phyloP scores from a whole-genome alignment of 2,888 invertebrate genomes.

The Atherix ibis region DNA sequence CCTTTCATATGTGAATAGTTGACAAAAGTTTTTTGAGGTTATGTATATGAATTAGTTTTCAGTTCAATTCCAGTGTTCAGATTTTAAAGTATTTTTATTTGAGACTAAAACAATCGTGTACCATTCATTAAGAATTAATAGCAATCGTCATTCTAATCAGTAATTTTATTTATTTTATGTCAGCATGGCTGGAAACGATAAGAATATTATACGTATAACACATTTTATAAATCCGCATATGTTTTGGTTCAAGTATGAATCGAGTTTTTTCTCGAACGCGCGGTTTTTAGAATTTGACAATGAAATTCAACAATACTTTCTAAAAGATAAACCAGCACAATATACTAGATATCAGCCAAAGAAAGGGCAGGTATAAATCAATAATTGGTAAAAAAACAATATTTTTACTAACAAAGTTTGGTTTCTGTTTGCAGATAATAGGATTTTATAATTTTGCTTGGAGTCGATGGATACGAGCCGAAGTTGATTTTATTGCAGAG shows the following conservation, averaged over 20 bases:
- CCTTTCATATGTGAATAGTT: too few relatives aligned
- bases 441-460: constrained; percentile 6
- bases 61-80: too few relatives aligned
- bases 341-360: not conserved
- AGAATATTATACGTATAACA: constrained; percentile 6
- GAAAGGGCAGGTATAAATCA: constrained; percentile 2
- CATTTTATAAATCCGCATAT: constrained; percentile 11
- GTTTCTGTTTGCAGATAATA: constrained; percentile 6
- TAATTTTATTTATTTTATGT: too few relatives aligned
- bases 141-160: too few relatives aligned
- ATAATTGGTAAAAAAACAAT: not conserved
- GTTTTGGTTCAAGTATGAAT: constrained; percentile 11
- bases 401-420: not conserved
- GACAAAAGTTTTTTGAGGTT: too few relatives aligned
- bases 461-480: constrained; percentile 8
- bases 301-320: constrained; percentile 3
- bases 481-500: constrained; percentile 6
- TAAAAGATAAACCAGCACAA: not conserved
- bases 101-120: too few relatives aligned
- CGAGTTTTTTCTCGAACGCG: constrained; percentile 1
- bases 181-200: not conserved
- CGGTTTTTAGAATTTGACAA: constrained; percentile 2
- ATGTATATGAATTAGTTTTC: too few relatives aligned
- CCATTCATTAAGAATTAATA: too few relatives aligned
- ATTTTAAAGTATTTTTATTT: too few relatives aligned